Conservation (phyloP, 2,113 vertebrate genomes). For the Sebastes fasciatus region DNA sequence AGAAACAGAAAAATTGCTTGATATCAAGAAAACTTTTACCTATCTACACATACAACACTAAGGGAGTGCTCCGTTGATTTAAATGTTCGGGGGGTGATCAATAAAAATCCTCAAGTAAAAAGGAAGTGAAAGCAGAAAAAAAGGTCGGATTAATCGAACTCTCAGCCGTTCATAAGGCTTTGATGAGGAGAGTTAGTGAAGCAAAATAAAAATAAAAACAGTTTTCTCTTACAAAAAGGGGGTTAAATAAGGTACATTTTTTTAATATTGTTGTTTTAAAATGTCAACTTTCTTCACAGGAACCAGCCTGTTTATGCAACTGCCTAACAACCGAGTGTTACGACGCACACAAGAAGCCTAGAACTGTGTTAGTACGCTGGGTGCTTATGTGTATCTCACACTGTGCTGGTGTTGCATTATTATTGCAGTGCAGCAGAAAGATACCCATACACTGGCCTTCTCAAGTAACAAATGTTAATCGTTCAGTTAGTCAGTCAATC, state of each 20-base stretch:
- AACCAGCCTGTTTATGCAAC: conserved; percentile 88
- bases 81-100: conserved; percentile 74
- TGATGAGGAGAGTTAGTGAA: conserved; percentile 87
- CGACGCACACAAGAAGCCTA: conserved; percentile 50
- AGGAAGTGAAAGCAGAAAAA: conserved; percentile 56
- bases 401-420: conserved; percentile 64
- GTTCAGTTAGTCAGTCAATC: conserved; percentile 68
- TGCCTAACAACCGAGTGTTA: conserved; percentile 68
- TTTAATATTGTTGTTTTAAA: conserved; percentile 78
- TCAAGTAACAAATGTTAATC: conserved; percentile 66
- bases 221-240: conserved; percentile 77
- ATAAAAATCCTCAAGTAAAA: conserved; percentile 75
- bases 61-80: conserved; percentile 81
- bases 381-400: conserved; percentile 42
- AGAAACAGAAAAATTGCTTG: conserved; percentile 69
- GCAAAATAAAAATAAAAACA: conserved; percentile 80
- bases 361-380: conserved; percentile 45
- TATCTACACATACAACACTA: conserved; percentile 82
- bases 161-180: conserved; percentile 81
- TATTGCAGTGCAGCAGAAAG: conserved; percentile 73
- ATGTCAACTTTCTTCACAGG: conserved; percentile 85
- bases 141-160: conserved; percentile 72
- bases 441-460: conserved; percentile 71
- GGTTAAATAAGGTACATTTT: conserved; percentile 56
- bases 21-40: conserved; percentile 71